Evolutionary conservation across 92 coral and sea anemone species (phyloP).

Genomic region (Porites lobata): DNA sequence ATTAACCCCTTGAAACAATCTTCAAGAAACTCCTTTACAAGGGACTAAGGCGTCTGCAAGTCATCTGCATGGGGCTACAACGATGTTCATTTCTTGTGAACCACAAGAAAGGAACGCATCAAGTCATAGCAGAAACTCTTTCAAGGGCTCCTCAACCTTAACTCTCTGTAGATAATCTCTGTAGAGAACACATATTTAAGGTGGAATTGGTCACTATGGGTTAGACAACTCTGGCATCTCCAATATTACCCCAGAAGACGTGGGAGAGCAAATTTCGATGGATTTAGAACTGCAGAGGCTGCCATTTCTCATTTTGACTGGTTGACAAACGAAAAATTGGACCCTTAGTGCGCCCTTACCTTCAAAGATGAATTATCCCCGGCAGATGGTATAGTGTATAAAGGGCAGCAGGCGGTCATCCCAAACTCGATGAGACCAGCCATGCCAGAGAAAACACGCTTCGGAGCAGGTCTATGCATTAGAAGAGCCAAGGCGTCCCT

Average conservation of each 20-base stretch:
- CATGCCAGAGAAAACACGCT: slow-evolving; percentile 39
- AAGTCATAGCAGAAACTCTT: slow-evolving; percentile 14
- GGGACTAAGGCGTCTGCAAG: slow-evolving; percentile 30
- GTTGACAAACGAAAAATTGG: slow-evolving; percentile 47
- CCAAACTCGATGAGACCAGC: slow-evolving; percentile 39
- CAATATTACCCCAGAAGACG: slow-evolving; percentile 31
- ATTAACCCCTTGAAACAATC: slow-evolving; percentile 40
- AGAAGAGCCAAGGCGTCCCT: slow-evolving; percentile 49
- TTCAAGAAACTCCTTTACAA: slow-evolving; percentile 28
- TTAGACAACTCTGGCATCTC: slow-evolving; percentile 49
- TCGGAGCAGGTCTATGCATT: slow-evolving; percentile 36
- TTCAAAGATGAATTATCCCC: slow-evolving; percentile 56
- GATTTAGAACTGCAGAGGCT: slow-evolving; percentile 29
- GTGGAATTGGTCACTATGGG: slow-evolving; percentile 33
- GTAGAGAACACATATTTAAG: slow-evolving; percentile 33
- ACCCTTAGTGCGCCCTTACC: slow-evolving; percentile 28
- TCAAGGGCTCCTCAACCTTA: slow-evolving; percentile 42
- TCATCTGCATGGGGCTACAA: slow-evolving; percentile 26
- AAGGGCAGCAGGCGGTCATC: slow-evolving; percentile 49
- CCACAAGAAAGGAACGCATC: slow-evolving; percentile 28
- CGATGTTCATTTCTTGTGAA: slow-evolving; percentile 20
- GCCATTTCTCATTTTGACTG: slow-evolving; percentile 1
- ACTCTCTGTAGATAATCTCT: slow-evolving; percentile 18
- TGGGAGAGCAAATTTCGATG: slow-evolving; percentile 36
- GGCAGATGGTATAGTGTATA: slow-evolving; percentile 62